phyloP scores from a whole-genome alignment of 2,113 vertebrate species.

The Sinocyclocheilus grahami region DNA sequence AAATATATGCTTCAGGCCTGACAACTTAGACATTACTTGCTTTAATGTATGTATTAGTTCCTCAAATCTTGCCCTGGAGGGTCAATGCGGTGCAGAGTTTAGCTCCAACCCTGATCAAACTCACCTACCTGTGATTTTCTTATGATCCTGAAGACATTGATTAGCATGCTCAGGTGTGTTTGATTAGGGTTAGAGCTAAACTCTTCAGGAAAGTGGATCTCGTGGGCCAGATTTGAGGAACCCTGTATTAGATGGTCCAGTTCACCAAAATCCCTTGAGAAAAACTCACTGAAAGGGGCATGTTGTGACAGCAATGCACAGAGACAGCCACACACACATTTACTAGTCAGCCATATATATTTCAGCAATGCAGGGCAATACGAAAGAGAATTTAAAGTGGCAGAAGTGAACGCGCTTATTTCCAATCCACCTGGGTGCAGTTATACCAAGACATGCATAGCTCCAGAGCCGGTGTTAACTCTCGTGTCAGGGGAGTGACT shows the following conservation, averaged over 20 bases:
- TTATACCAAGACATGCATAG: slow-evolving; percentile 57
- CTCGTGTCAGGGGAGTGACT: slow-evolving; percentile 46
- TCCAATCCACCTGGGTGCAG: slow-evolving; percentile 62
- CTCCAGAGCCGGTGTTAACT: slow-evolving; percentile 25
- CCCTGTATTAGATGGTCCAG: neutral
- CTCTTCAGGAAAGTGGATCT: too few relatives aligned
- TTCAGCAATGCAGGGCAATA: slow-evolving; percentile 43
- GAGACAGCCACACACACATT: slow-evolving; percentile 10
- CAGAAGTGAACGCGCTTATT: slow-evolving; percentile 43
- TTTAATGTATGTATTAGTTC: neutral
- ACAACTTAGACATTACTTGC: neutral
- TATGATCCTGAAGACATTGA: too few relatives aligned
- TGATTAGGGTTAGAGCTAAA: too few relatives aligned
- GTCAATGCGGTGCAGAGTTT: too few relatives aligned
- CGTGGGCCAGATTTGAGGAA: too few relatives aligned
- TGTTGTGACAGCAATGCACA: neutral
- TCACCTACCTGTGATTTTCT: too few relatives aligned
- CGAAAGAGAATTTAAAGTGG: slow-evolving; percentile 45
- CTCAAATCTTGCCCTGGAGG: too few relatives aligned
- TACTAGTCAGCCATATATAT: slow-evolving; percentile 45
- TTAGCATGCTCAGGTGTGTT: too few relatives aligned
- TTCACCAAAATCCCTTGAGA: slow-evolving; percentile 9
- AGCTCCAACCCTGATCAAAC: too few relatives aligned
- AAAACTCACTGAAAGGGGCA: neutral
- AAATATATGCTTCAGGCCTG: neutral